These are phyloP conservation scores for Papilio aristodemus DNA, from an alignment of 1,140 invertebrate species.

Conservation along the genomic window DNA sequence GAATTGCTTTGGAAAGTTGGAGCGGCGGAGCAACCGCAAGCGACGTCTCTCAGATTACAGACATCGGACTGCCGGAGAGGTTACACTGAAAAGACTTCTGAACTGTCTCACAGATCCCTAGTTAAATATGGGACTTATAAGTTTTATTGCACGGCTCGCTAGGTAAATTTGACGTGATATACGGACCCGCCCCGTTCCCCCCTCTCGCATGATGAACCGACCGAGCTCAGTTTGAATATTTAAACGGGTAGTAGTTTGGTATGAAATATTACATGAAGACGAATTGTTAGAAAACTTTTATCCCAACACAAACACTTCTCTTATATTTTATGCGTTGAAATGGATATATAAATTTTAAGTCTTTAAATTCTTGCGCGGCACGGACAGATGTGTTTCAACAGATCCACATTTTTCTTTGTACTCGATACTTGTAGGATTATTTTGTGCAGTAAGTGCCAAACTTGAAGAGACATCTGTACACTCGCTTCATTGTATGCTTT, in stretches of 20 bases:
- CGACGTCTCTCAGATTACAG: slow-evolving; percentile 6
- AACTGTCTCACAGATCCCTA: slow-evolving; percentile 1
- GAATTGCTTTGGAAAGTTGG: slow-evolving; percentile 1
- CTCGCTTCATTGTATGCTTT: no score
- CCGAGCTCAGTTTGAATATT: slow-evolving; percentile 9
- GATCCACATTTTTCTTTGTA: not conserved
- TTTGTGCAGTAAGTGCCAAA: not conserved
- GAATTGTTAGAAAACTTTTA: slow-evolving; percentile 14
- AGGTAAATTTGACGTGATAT: slow-evolving; percentile 8
- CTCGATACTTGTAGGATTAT: not conserved
- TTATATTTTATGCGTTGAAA: not conserved
- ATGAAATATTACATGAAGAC: slow-evolving; percentile 9
- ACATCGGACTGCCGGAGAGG: not conserved
- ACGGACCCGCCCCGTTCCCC: not conserved
- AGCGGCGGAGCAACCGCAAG: slow-evolving; percentile 4
- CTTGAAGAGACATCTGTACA: not conserved
- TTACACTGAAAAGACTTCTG: slow-evolving; percentile 1
- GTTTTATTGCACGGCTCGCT: not conserved
- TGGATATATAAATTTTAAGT: not conserved
- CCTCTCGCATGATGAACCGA: not conserved
- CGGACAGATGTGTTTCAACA: slow-evolving; percentile 9
- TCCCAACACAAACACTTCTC: not conserved
- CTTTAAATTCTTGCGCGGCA: slow-evolving; percentile 5
- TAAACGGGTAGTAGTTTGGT: slow-evolving; percentile 20
- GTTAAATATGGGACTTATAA: slow-evolving; percentile 20